Conservation (phyloP, 30 jellyfish, hydroid and myxozoan genomes). For the Pseudorhiza aurosa region DNA sequence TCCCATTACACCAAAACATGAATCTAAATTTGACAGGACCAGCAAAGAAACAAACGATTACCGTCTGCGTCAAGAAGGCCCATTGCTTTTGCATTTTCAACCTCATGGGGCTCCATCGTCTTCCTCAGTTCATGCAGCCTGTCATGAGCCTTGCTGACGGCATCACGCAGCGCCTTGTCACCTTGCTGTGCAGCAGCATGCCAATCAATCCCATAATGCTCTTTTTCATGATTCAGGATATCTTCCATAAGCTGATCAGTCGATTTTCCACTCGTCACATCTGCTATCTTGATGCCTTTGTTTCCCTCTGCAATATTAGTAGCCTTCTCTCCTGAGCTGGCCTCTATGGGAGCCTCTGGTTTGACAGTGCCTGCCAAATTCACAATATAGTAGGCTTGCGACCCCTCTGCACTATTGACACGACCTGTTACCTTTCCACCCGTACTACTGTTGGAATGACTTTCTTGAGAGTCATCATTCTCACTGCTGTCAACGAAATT, state of each 20-base stretch:
- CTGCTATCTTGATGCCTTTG: neutral
- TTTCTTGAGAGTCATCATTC: neutral
- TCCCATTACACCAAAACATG: no score
- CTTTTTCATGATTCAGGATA: conserved; percentile 22
- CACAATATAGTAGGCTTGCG: neutral
- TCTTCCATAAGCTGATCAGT: conserved; percentile 12
- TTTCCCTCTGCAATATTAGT: neutral
- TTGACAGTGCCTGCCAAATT: neutral
- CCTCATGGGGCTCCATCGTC: conserved; percentile 19
- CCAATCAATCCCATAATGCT: conserved; percentile 55
- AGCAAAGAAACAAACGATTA: neutral
- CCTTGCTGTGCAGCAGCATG: conserved; percentile 38
- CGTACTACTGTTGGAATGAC: neutral
- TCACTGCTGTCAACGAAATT: neutral
- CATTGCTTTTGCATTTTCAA: conserved; percentile 7
- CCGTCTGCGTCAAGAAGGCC: conserved; percentile 34
- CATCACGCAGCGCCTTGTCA: conserved; percentile 11
- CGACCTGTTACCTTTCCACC: conserved; percentile 3
- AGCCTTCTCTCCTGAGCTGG: conserved; percentile 9
- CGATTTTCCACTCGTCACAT: conserved; percentile 28
- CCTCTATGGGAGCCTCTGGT: neutral
- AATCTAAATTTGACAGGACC: conserved; percentile 32
- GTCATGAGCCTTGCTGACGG: conserved; percentile 23
- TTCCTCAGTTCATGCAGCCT: conserved; percentile 23
- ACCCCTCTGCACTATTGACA: neutral